These are phyloP conservation scores for Battus philenor DNA, from an alignment of 1,140 invertebrate species.

Conservation along the genomic window DNA sequence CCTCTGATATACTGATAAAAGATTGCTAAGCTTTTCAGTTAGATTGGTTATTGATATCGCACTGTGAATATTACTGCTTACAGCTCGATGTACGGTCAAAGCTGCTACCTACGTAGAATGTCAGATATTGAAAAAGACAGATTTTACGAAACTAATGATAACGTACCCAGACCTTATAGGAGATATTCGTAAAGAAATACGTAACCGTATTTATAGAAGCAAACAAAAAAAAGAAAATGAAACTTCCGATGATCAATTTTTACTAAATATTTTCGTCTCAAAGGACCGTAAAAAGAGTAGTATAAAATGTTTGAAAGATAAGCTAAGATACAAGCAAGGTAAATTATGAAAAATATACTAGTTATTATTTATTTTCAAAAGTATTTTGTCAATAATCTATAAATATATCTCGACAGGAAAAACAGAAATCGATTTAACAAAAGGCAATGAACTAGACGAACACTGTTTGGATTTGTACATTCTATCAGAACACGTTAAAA, in stretches of 20 bases:
- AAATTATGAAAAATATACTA: no score
- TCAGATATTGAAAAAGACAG: conserved; percentile 60
- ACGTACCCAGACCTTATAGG: conserved; percentile 56
- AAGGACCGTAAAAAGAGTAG: conserved; percentile 59
- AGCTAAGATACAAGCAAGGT: conserved; percentile 62
- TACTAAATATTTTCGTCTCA: conserved; percentile 59
- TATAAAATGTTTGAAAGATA: conserved; percentile 68
- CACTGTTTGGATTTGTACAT: conserved; percentile 62
- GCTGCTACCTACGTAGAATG: conserved; percentile 69
- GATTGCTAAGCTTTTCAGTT: no score
- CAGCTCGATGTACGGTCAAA: conserved; percentile 67
- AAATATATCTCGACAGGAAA: conserved; percentile 44
- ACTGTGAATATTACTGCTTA: conserved; percentile 23
- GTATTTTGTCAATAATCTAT: no score
- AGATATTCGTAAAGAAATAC: conserved; percentile 42
- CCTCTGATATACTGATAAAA: no score
- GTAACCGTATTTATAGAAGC: conserved; percentile 41
- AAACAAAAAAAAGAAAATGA: conserved; percentile 34
- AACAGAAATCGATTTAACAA: conserved; percentile 36
- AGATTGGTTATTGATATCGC: no score
- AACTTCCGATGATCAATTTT: conserved; percentile 24
- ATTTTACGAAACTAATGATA: conserved; percentile 64
- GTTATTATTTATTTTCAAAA: conserved; percentile 5
- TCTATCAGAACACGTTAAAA: conserved; percentile 61
- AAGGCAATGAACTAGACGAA: conserved; percentile 52